Base-by-base conservation (phyloP, 2,888 invertebrate genomes). In the Hemistola chrysoprasaria region DNA sequence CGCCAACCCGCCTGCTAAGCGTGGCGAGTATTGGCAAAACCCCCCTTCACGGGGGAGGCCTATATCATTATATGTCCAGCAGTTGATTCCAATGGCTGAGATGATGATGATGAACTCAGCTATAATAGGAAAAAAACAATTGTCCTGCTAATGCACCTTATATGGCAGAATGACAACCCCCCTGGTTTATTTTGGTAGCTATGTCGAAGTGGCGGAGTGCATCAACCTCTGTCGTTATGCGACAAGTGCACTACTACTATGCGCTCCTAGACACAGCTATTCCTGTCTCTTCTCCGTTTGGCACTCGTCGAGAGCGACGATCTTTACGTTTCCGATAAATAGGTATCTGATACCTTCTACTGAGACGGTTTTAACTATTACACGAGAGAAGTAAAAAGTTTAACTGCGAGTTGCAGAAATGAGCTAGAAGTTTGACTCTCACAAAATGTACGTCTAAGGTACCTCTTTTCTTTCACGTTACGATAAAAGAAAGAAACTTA, bases 141-240 rank as follows among this genome's bases (percentile, higher is more conserved):
- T n/a, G 6, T 7, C 7, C 31, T 0, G 3, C 8, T 8, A 23
- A 31, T 22, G 26, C 10, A n/a, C 6, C 7, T 1, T 37, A 11
- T 22, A 9, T 26, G 10, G 22, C 5, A 20, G 8, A 31, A 22
- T 25, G 34, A 16, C 30, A 23, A 6, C 10, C 21, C 1, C 22
- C 20, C 8, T 7, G 22, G 30, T 45, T 44, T 51, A 51, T 54
- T 54, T 50, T 27, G 40, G 46, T 44, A n/a, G n/a, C 11, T 8
- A 28, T 32, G 20, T 11, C 28, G 11, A 16, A 29, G 28, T 21
- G 1, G 10, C 16, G 24, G 40, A 42, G 63, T 54, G 59, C 63
- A 61, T 48, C 61, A 59, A 61, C 63, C 63, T 38, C 55, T 44
- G 38, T 45, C 32, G 56, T 56, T n/a, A 46, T 58, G 61, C 47